Conservation (phyloP, 2,113 vertebrate species). For the Emydura subglobosa region DNA sequence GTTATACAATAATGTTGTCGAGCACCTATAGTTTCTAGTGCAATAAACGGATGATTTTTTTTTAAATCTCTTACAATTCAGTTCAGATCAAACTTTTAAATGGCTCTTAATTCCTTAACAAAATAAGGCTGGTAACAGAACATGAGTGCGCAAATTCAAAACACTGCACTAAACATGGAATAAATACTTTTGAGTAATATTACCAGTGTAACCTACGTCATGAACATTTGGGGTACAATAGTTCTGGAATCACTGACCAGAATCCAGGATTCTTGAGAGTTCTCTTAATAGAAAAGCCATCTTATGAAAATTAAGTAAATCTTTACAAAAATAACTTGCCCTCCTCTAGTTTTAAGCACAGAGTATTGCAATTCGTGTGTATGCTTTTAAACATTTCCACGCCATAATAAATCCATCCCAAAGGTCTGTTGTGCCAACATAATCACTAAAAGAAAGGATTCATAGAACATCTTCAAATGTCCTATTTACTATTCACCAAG, state of each 20-base stretch:
- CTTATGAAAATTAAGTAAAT: slow-evolving; percentile 59
- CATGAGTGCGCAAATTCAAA: slow-evolving; percentile 67
- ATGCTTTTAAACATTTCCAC: slow-evolving; percentile 66
- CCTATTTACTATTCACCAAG: slow-evolving; percentile 50
- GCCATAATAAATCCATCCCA: slow-evolving; percentile 54
- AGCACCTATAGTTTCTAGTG: slow-evolving; percentile 67
- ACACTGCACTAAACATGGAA: slow-evolving; percentile 70
- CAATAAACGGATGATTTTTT: slow-evolving; percentile 54
- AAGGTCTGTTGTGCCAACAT: slow-evolving; percentile 42
- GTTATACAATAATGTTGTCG: slow-evolving; percentile 43
- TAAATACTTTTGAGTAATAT: slow-evolving; percentile 64
- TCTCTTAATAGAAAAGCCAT: slow-evolving; percentile 53
- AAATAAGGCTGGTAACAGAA: slow-evolving; percentile 64
- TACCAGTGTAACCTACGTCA: slow-evolving; percentile 53
- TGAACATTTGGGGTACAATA: neutral
- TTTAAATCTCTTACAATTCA: slow-evolving; percentile 58
- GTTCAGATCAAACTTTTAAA: slow-evolving; percentile 65
- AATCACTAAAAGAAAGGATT: slow-evolving; percentile 36
- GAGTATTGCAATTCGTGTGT: slow-evolving; percentile 40
- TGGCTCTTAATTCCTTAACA: slow-evolving; percentile 75
- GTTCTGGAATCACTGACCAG: slow-evolving; percentile 16
- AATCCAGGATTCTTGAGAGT: slow-evolving; percentile 38
- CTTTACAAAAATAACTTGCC: slow-evolving; percentile 67
- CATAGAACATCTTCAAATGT: slow-evolving; percentile 28
- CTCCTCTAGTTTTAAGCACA: slow-evolving; percentile 46